These are phyloP conservation scores for Plagiodera versicolora DNA, from an alignment of 2,888 invertebrate genomes.

Conservation along the genomic window DNA sequence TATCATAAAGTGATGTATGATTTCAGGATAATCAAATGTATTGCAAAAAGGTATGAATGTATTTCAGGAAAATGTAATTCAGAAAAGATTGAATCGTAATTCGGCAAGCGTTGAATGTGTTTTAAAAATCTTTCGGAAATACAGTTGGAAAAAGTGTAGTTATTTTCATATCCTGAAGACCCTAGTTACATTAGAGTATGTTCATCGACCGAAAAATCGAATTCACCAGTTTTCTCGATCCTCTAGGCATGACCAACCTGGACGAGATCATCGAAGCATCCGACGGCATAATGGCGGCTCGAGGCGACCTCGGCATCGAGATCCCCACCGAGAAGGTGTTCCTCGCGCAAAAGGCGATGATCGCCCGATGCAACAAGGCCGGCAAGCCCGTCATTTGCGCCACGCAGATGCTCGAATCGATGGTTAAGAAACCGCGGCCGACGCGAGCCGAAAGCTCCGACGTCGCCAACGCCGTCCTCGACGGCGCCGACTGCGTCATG, in stretches of 20 bases:
- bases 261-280: conserved; percentile 91
- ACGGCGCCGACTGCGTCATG: conserved; percentile 96
- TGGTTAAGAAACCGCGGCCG: conserved; percentile 96
- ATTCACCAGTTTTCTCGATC: too few relatives aligned
- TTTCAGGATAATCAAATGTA: too few relatives aligned
- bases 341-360: conserved; percentile 97
- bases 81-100: too few relatives aligned
- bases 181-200: too few relatives aligned
- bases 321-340: conserved; percentile 97
- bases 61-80: too few relatives aligned
- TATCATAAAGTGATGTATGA: too few relatives aligned
- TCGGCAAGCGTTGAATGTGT: too few relatives aligned
- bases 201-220: too few relatives aligned
- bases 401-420: conserved; percentile 98
- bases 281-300: conserved; percentile 97
- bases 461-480: conserved; percentile 96
- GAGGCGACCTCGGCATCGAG: conserved; percentile 92
- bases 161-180: too few relatives aligned
- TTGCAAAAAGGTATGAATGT: too few relatives aligned
- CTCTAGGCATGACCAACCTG: conserved; percentile 72
- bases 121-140: too few relatives aligned
- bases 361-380: conserved; percentile 92
- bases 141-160: too few relatives aligned
- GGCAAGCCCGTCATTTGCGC: conserved; percentile 99
- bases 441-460: conserved; percentile 96